Conservation (phyloP, 2,797 vertebrate genomes). For the Hirundo rustica region DNA sequence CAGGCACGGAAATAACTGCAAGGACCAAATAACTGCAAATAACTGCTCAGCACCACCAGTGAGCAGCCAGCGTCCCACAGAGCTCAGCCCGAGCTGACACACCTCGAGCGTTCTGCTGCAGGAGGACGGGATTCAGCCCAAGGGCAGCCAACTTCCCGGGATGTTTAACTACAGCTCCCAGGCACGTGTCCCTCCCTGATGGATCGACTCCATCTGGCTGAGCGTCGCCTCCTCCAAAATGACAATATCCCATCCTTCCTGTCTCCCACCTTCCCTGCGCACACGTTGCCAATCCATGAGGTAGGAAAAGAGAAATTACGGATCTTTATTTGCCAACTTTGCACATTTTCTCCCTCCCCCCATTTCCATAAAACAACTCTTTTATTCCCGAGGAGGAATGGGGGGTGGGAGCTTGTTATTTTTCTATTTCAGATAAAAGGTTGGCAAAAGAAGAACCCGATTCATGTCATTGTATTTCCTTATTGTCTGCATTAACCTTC, state of each 20-base stretch:
- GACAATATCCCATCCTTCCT: background rate
- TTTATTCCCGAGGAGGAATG: conserved; percentile 77
- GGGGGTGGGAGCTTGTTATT: conserved; percentile 74
- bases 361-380: conserved; percentile 50
- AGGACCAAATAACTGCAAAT: background rate
- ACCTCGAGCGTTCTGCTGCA: background rate
- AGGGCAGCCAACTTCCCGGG: rapidly evolving
- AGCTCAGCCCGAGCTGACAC: background rate
- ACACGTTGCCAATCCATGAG: background rate
- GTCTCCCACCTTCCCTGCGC: background rate
- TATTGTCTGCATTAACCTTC: conserved; percentile 94
- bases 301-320: conserved; percentile 16
- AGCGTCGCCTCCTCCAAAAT: background rate
- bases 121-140: background rate
- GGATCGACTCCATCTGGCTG: background rate
- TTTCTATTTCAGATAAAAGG: conserved; percentile 83
- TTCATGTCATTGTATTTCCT: conserved; percentile 87
- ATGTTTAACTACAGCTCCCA: background rate
- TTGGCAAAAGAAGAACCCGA: conserved; percentile 87
- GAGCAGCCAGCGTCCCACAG: background rate
- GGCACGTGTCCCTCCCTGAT: background rate
- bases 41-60: background rate
- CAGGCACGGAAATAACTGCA: background rate
- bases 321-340: conserved; percentile 52
- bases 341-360: conserved; percentile 3